Evolutionary conservation across 2,888 invertebrate genomes (phyloP), one percentile per base, ranked within the genome.

Genomic region (Eupithecia insigniata): DNA sequence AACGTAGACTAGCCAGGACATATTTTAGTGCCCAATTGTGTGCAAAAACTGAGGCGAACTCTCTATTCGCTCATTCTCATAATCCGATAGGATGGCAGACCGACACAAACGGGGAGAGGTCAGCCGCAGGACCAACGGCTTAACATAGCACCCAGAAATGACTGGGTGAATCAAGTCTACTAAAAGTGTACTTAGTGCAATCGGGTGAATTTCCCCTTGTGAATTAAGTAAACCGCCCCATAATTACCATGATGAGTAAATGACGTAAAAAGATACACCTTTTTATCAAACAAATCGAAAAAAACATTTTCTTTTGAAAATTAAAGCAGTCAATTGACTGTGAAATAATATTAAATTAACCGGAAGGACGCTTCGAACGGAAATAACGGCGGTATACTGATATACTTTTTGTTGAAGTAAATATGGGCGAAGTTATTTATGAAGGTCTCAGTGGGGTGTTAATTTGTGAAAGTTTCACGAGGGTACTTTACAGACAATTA

Each of bases 301-400:
- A n/a, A 55, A 55, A 55, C 55, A 55, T 55, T 70, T 72, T 51
- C 61, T 34, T 71, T 76, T 74, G 62, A 58, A 78, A 77, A 75
- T 75, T 72, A 69, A 64, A 79, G 74, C 71, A 73, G 22, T 68
- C 80, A 83, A 82, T 82, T 82, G 81, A 78, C 77, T 79, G 82
- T 80, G 77, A 82, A 84, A 83, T 81, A 79, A 83, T 79, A 82
- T 81, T 81, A 79, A 84, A 84, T 83, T 83, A 82, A 83, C 80
- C 70, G 82, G 81, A 84, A 84, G 81, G 79, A 80, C 79, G 79
- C 68, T 69, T 77, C 76, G 69, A 78, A 81, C 72, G 82, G 79
- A 83, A 84, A 80, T 76, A 78, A 80, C 73, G 80, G 61, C 76
- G 74, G 73, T 73, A 70, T 75, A 66, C 51, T 8, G 32, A 32